phyloP scores from a whole-genome alignment of 1,140 invertebrate species.

The Uloborus diversus region DNA sequence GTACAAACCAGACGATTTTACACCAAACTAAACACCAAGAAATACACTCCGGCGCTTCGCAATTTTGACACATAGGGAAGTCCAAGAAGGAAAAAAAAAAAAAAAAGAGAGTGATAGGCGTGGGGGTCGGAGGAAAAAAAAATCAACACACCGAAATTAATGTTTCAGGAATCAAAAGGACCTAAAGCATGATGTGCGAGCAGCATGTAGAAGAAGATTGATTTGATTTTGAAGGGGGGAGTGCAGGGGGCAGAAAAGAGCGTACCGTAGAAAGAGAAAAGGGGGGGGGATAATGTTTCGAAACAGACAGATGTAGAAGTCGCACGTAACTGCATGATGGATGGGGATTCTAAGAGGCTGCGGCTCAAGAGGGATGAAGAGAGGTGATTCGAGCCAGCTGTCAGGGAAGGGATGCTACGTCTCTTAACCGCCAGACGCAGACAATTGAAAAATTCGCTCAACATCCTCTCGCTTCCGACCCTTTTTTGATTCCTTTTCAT shows the following conservation, averaged over 20 bases:
- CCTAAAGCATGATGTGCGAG: conserved; percentile 31
- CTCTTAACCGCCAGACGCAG: conserved; percentile 39
- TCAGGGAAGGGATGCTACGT: conserved; percentile 19
- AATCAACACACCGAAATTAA: conserved; percentile 42
- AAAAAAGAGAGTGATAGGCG: background rate
- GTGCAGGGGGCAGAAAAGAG: background rate
- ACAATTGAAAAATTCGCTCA: conserved; percentile 52
- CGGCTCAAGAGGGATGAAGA: conserved; percentile 1
- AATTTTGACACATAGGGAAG: background rate
- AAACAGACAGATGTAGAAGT: conserved; percentile 56
- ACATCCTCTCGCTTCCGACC: conserved; percentile 22
- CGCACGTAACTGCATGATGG: conserved; percentile 55
- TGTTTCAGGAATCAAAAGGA: conserved; percentile 54
- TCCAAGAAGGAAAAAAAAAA: background rate
- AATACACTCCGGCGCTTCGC: background rate
- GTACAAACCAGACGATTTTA: background rate
- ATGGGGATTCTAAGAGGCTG: conserved; percentile 50
- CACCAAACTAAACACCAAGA: background rate
- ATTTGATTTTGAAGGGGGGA: conserved; percentile 54
- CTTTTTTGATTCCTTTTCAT: conserved; percentile 26
- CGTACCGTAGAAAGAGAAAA: background rate
- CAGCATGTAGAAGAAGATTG: conserved; percentile 49
- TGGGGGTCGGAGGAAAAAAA: background rate
- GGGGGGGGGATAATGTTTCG: conserved; percentile 28
- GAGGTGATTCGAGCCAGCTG: conserved; percentile 47